Evolutionary conservation across 2,113 vertebrate genomes (phyloP).

Genomic region (Mastomys coucha): DNA sequence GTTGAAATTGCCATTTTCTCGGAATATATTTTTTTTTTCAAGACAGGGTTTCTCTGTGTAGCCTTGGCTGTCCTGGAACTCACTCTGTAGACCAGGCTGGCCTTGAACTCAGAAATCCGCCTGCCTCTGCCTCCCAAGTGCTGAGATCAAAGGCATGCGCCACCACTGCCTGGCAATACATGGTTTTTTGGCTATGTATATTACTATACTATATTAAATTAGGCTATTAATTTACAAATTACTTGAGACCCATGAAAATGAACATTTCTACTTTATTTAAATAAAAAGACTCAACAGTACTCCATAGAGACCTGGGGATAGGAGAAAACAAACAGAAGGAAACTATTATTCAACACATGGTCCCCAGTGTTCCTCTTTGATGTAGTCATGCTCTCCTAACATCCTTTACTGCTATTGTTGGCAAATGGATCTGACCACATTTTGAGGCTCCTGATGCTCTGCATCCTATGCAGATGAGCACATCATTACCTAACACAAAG

Average conservation of each 20-base stretch:
- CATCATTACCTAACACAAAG: not conserved
- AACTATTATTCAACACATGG: not conserved
- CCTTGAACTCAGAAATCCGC: too few relatives aligned
- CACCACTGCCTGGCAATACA: too few relatives aligned
- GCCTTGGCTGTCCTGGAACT: too few relatives aligned
- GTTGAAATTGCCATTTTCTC: constrained; percentile 28
- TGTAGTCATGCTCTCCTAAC: not conserved
- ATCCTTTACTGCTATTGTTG: not conserved
- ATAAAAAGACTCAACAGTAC: constrained; percentile 14
- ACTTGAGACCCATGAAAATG: constrained; percentile 23
- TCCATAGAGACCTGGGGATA: not conserved
- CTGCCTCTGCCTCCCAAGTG: too few relatives aligned
- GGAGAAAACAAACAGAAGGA: constrained; percentile 14
- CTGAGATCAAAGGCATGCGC: too few relatives aligned
- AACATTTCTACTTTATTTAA: constrained; percentile 55
- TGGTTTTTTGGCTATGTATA: not conserved
- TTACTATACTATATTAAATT: constrained; percentile 37
- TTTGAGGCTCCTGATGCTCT: not conserved
- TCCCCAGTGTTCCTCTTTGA: not conserved
- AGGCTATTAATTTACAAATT: constrained; percentile 54
- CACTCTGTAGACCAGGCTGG: too few relatives aligned
- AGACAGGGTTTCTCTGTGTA: too few relatives aligned
- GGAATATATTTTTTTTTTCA: constrained; percentile 18
- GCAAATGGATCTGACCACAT: not conserved
- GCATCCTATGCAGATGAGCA: not conserved